A percentile compares a stretch with the other conserved stretches of the same genome.
These are phyloP conservation scores for Numida meleagris DNA, from an alignment of 2,113 vertebrate species.

Conservation along the genomic window DNA sequence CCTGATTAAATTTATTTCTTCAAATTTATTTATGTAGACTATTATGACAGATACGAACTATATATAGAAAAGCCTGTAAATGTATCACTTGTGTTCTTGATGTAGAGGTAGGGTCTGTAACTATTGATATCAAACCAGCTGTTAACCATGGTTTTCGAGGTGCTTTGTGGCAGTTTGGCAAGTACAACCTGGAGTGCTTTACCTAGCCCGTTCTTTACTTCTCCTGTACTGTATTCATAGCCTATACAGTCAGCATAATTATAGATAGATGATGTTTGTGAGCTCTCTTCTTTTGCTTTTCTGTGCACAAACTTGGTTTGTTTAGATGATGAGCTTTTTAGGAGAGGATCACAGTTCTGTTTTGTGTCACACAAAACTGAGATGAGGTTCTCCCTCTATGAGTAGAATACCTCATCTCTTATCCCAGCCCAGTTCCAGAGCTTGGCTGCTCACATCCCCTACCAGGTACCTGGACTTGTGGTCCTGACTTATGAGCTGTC, in stretches of 20 bases:
- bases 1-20: conserved; percentile 26
- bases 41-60: not conserved
- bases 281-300: not conserved
- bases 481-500: not conserved
- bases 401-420: not conserved
- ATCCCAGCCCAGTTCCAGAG: not conserved
- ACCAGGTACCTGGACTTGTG: not conserved
- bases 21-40: not conserved
- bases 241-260: not conserved
- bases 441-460: not conserved
- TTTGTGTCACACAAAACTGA: not conserved
- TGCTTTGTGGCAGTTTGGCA: not conserved
- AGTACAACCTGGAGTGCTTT: not conserved
- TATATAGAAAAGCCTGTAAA: conserved; percentile 23
- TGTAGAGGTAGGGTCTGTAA: not conserved
- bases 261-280: not conserved
- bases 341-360: not conserved
- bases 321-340: not conserved
- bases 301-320: not conserved
- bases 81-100: not conserved
- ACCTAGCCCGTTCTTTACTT: not conserved
- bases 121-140: not conserved
- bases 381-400: not conserved
- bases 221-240: not conserved
- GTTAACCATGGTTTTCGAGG: not conserved